Conservation (phyloP, 2,888 invertebrate genomes). For the Caenorhabditis sp. region DNA sequence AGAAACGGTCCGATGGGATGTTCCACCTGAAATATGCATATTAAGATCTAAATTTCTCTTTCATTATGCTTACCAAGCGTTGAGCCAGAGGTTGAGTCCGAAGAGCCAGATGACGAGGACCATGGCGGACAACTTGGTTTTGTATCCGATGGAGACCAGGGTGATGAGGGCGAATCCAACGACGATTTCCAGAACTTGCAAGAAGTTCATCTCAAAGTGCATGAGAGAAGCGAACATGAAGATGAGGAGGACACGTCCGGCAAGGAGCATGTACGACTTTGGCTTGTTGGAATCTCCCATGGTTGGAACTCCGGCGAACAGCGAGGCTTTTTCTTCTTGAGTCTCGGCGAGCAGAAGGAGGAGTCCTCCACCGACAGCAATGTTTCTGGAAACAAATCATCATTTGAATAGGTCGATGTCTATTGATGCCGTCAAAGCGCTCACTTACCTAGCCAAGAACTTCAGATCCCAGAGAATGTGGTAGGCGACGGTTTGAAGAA, state of each 20-base stretch:
- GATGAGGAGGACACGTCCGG: constrained; percentile 94
- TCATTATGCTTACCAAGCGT: constrained; percentile 89
- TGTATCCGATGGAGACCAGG: constrained; percentile 96
- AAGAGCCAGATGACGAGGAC: constrained; percentile 92
- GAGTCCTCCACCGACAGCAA: constrained; percentile 97
- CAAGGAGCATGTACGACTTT: constrained; percentile 95
- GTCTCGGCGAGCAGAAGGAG: constrained; percentile 94
- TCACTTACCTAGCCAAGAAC: constrained; percentile 89
- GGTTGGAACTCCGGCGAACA: constrained; percentile 92
- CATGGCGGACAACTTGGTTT: constrained; percentile 97
- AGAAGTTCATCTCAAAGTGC: constrained; percentile 93
- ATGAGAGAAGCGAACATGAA: constrained; percentile 99
- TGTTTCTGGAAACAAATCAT: constrained; percentile 87
- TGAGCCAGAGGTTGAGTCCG: constrained; percentile 95
- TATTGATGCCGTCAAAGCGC: too few species aligned
- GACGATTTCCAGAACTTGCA: constrained; percentile 89
- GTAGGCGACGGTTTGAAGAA: constrained; percentile 89
- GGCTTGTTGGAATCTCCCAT: constrained; percentile 88
- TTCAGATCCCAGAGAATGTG: constrained; percentile 98
- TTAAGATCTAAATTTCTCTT: background rate
- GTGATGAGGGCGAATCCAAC: constrained; percentile 94
- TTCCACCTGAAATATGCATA: constrained; percentile 87
- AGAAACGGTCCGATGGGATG: constrained; percentile 94
- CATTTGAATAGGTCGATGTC: too few species aligned
- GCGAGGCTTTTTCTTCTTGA: constrained; percentile 85